Conservation (phyloP, 2,113 vertebrate species). For the Lagopus muta region DNA sequence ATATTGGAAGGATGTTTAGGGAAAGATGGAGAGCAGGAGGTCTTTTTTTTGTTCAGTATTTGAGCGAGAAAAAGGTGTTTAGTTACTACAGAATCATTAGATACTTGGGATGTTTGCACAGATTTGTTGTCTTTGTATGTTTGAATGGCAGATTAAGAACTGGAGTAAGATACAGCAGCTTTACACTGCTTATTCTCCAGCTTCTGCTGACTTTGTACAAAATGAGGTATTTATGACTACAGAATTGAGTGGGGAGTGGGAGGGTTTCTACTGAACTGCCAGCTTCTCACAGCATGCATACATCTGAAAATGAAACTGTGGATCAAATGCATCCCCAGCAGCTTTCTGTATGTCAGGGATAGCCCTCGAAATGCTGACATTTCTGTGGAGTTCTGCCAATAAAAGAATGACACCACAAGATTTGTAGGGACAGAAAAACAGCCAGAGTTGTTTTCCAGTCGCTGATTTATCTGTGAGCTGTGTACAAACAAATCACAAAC, state of each 20-base stretch:
- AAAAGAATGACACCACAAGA: not conserved
- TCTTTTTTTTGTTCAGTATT: not conserved
- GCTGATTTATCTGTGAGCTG: not conserved
- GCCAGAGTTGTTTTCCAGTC: not conserved
- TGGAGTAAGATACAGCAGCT: fast-evolving
- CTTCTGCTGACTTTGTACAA: not conserved
- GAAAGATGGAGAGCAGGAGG: not conserved
- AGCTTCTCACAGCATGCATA: not conserved
- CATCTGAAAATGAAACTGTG: not conserved
- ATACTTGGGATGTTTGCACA: not conserved
- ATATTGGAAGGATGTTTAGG: not conserved
- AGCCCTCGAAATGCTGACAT: not conserved
- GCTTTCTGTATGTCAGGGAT: not conserved
- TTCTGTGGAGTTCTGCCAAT: not conserved
- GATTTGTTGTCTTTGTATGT: fast-evolving
- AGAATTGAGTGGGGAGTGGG: fast-evolving
- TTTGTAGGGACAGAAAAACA: not conserved
- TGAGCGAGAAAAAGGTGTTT: not conserved
- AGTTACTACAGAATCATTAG: not conserved
- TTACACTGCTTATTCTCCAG: not conserved
- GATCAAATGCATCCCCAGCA: not conserved
- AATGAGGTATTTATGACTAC: not conserved
- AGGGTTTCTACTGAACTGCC: not conserved
- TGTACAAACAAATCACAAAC: not conserved
- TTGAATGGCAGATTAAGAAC: not conserved